Evolutionary conservation across 2,113 vertebrate genomes (phyloP), one percentile per base, ranked within the genome.

Genomic region (Paralichthys olivaceus): DNA sequence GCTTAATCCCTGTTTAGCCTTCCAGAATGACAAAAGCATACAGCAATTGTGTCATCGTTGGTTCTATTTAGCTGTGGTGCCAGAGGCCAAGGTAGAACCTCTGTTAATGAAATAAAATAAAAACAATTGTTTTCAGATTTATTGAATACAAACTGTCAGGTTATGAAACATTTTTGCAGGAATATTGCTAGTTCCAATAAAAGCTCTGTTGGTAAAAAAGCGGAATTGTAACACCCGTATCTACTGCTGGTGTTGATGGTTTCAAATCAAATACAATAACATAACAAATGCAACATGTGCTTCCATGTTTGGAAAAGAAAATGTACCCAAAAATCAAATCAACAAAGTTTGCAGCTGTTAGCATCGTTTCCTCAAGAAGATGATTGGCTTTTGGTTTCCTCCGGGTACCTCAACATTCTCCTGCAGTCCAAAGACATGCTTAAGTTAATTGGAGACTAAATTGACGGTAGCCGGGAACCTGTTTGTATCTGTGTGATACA

Each of bases 1-100:
- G 47, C 64, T 78, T 87, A 89, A 91, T 81, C 84, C 75, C 61
- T 53, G 45, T 85, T 87, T 86, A 77, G 77, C 68, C 72, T 74
- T 71, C 49, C 43, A 26, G 79, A 83, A 86, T 87, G 84, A 89
- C 80, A 89, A 86, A 85, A 69, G 81, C 59, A 57, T 60, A 69
- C 65, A 67, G 67, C 40, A n/a, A 69, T 25, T 1, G 15, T 71
- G 54, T 77, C 72, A 76, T 56, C 14, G 4, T 14, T 72, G 60
- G 37, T 67, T 71, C 47, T 69, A 15, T 77, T 83, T 25, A 66
- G 55, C 51, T 59, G 68, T 22, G 37, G 64, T 54, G 72, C 59
- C 51, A 54, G 43, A 87, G 70, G 72, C 77, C 49, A 34, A 43
- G 5, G 60, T 28, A 54, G 28, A 66, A 71, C 7, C 11, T 62